Conservation (phyloP, 2,888 invertebrate species). For the Spilarctia lutea region DNA sequence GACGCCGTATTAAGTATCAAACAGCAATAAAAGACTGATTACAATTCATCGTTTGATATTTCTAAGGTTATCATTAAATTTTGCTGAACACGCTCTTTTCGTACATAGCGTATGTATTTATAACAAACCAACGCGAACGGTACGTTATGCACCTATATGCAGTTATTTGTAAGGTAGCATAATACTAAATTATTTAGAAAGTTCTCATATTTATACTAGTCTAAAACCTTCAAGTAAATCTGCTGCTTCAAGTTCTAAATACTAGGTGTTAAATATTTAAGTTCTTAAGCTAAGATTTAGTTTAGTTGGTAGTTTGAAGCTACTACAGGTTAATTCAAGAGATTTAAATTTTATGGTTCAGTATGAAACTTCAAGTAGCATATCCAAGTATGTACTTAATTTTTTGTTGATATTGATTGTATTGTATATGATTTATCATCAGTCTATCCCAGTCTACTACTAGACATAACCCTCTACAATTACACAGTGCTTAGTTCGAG, state of each 20-base stretch:
- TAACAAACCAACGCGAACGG: too few relatives aligned
- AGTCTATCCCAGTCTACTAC: too few relatives aligned
- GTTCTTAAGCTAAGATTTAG: not conserved
- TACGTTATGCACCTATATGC: too few relatives aligned
- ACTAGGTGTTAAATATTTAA: not conserved
- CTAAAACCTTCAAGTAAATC: not conserved
- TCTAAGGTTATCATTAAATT: too few relatives aligned
- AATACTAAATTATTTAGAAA: not conserved
- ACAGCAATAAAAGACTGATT: too few relatives aligned
- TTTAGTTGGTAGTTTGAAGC: not conserved
- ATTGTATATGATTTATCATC: too few relatives aligned
- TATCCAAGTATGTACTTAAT: not conserved
- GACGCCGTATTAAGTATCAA: too few relatives aligned
- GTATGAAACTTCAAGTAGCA: not conserved
- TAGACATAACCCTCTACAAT: too few relatives aligned
- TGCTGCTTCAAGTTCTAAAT: not conserved
- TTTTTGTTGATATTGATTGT: not conserved
- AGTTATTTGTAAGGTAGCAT: not conserved
- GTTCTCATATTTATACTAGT: not conserved
- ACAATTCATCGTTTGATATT: too few relatives aligned
- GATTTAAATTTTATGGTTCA: not conserved
- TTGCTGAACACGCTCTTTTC: too few relatives aligned
- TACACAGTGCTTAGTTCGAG: too few relatives aligned
- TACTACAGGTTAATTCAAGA: not conserved
- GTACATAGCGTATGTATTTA: too few relatives aligned